Percentiles rank a stretch among this genome's conserved stretches.
Conservation (phyloP, 1,140 invertebrate species). For the Caenorhabditis remanei region DNA sequence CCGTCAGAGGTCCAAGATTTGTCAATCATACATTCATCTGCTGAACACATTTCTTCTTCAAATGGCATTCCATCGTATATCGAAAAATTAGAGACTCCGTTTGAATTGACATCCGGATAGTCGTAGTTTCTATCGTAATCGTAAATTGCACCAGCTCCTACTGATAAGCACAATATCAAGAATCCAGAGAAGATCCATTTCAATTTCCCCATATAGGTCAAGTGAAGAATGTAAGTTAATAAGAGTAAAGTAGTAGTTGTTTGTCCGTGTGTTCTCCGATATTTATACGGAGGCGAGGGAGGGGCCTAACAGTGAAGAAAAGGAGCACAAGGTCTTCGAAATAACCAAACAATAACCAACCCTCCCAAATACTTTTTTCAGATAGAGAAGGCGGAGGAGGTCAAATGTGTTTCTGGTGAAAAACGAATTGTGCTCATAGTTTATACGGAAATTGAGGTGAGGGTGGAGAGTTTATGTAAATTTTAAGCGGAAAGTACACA, state of each 20-base stretch:
- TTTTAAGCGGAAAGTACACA: not conserved
- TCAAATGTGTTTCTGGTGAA: not conserved
- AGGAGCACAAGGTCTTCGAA: slow-evolving; percentile 13
- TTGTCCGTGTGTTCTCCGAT: slow-evolving; percentile 18
- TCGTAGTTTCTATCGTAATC: not conserved
- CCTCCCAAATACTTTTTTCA: not conserved
- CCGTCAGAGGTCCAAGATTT: slow-evolving; percentile 31
- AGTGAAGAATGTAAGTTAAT: too few relatives aligned
- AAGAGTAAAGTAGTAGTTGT: slow-evolving; percentile 24
- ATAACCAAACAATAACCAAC: slow-evolving; percentile 33
- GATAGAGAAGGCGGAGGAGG: not conserved
- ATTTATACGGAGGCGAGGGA: slow-evolving; percentile 45
- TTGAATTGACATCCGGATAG: not conserved
- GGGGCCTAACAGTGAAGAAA: slow-evolving; percentile 12
- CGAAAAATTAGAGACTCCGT: not conserved
- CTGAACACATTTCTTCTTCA: slow-evolving; percentile 22
- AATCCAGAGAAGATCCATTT: not conserved
- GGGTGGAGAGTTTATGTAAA: not conserved
- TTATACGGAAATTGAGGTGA: not conserved
- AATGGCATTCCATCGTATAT: slow-evolving; percentile 31
- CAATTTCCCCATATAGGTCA: slow-evolving; percentile 21
- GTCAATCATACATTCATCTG: not conserved
- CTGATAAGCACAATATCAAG: not conserved
- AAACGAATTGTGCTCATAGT: not conserved
- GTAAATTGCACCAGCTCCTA: not conserved